A percentile compares a stretch with the other conserved stretches of the same genome.
These are phyloP conservation scores for Danaus plexippus DNA, from an alignment of 1,140 invertebrate species.

Conservation along the genomic window DNA sequence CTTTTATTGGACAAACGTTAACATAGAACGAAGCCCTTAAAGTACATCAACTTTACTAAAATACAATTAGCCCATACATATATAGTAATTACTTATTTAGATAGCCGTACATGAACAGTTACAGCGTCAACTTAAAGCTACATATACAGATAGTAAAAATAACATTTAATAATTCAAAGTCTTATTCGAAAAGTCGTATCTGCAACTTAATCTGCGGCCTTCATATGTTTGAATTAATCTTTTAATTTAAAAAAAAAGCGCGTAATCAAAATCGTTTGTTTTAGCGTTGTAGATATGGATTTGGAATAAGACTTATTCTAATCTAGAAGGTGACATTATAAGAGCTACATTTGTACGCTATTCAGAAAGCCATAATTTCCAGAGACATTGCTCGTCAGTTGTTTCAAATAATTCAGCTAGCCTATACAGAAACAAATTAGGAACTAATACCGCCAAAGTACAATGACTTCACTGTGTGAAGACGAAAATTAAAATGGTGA, in stretches of 20 bases:
- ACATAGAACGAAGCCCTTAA: conserved; percentile 45
- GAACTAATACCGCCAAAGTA: conserved; percentile 32
- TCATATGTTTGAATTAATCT: too few species aligned
- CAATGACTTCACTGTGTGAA: conserved; percentile 1
- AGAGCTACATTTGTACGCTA: conserved; percentile 51
- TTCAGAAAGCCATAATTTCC: conserved; percentile 11
- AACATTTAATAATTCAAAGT: conserved; percentile 8
- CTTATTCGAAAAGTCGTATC: too few species aligned
- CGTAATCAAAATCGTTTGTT: too few species aligned
- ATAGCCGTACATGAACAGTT: conserved; percentile 32
- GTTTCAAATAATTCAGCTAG: conserved; percentile 5
- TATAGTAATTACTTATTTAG: conserved; percentile 29
- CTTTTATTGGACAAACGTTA: conserved; percentile 62
- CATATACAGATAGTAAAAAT: conserved; percentile 40
- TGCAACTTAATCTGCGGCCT: too few species aligned
- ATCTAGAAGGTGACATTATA: conserved; percentile 55
- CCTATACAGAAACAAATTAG: conserved; percentile 23
- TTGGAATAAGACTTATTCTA: conserved; percentile 27
- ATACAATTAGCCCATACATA: conserved; percentile 46
- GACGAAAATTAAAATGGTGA: conserved; percentile 6
- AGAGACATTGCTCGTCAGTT: background rate
- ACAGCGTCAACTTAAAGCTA: conserved; percentile 27
- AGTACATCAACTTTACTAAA: conserved; percentile 58
- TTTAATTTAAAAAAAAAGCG: too few species aligned
- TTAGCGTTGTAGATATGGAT: conserved; percentile 6